These are phyloP conservation scores for Pachycephala philippinensis DNA, from an alignment of 2,113 vertebrate species.

Conservation along the genomic window DNA sequence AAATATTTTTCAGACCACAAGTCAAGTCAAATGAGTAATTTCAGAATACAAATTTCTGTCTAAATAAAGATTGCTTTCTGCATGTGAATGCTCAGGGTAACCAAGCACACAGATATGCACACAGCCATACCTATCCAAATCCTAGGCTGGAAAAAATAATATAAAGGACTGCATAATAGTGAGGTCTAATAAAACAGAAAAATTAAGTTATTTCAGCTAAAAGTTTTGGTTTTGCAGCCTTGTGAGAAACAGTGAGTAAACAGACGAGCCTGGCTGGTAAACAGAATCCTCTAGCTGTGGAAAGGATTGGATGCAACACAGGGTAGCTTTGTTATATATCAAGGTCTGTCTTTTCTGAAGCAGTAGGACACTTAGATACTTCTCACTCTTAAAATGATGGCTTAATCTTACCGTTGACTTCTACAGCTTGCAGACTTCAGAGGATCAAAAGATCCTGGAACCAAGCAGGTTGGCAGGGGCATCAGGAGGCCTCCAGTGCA, in stretches of 20 bases:
- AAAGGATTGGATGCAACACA: background rate
- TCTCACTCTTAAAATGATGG: background rate
- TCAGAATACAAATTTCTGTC: background rate
- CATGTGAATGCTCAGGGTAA: background rate
- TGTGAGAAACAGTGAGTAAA: background rate
- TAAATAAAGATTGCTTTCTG: background rate
- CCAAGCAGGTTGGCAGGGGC: background rate
- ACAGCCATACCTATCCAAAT: background rate
- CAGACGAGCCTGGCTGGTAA: background rate
- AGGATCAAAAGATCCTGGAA: background rate
- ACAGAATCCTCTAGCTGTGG: background rate
- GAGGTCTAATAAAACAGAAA: background rate
- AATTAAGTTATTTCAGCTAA: background rate
- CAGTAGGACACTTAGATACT: background rate
- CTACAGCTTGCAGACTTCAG: background rate
- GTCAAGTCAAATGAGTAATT: background rate
- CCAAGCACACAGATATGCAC: background rate
- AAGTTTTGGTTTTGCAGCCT: background rate
- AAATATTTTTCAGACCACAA: background rate
- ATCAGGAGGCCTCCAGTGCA: background rate
- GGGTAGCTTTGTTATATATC: background rate
- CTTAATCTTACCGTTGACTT: background rate
- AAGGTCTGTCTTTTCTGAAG: background rate
- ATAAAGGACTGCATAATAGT: background rate
- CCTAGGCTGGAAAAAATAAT: background rate